Evolutionary conservation across 1,140 invertebrate species (phyloP).

Genomic region (Hydropsyche tenuis): DNA sequence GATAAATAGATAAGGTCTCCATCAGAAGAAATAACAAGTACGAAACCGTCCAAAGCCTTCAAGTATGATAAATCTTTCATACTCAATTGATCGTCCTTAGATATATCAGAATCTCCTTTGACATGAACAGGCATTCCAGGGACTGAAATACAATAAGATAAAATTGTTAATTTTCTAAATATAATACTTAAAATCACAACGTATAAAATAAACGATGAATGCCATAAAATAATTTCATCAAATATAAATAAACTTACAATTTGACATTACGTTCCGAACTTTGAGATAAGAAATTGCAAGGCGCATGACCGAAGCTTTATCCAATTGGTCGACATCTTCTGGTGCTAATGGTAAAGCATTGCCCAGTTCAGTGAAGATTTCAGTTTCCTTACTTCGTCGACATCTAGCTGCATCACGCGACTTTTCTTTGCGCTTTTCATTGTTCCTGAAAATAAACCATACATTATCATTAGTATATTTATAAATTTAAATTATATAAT

Average conservation of each 20-base stretch:
- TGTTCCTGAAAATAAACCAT: constrained; percentile 74
- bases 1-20: constrained; percentile 92
- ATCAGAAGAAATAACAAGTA: constrained; percentile 82
- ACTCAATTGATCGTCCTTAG: constrained; percentile 55
- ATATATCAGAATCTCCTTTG: constrained; percentile 56
- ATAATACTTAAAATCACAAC: not conserved
- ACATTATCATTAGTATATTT: too few relatives aligned
- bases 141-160: constrained; percentile 56
- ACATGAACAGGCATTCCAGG: constrained; percentile 57
- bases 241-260: constrained; percentile 69
- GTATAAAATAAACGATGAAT: not conserved
- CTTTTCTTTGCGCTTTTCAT: constrained; percentile 96
- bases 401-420: constrained; percentile 93
- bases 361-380: constrained; percentile 90
- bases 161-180: not conserved
- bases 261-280: constrained; percentile 79
- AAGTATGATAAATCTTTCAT: constrained; percentile 69
- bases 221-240: not conserved
- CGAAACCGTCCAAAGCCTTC: constrained; percentile 87
- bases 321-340: constrained; percentile 82
- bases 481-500: too few relatives aligned
- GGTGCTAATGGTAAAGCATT: constrained; percentile 79
- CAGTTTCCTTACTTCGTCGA: constrained; percentile 90
- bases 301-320: constrained; percentile 95
- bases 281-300: constrained; percentile 91